Conservation (phyloP, 1,140 invertebrate species). For the Listronotus oregonensis region DNA sequence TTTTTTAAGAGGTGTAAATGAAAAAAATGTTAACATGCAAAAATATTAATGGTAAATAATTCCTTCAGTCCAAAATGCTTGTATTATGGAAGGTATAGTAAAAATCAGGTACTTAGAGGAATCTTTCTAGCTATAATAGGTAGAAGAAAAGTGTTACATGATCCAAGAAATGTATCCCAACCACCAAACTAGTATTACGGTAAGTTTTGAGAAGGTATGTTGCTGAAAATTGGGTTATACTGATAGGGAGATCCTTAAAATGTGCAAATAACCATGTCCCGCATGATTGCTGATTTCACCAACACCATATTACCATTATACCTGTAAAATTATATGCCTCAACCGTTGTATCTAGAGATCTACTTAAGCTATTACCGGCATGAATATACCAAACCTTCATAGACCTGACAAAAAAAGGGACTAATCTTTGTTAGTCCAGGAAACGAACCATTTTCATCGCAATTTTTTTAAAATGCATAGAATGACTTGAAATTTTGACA, state of each 20-base stretch:
- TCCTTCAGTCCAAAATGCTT: too few species aligned
- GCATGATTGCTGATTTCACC: background rate
- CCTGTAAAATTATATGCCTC: constrained; percentile 12
- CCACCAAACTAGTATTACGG: constrained; percentile 3
- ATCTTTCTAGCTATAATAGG: background rate
- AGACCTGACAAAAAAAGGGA: too few species aligned
- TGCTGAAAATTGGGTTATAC: background rate
- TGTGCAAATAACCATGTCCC: constrained; percentile 14
- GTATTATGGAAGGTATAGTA: background rate
- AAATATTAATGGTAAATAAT: too few species aligned
- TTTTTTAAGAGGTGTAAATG: too few species aligned
- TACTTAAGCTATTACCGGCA: background rate
- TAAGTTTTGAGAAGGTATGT: background rate
- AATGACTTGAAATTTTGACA: too few species aligned
- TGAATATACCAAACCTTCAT: too few species aligned
- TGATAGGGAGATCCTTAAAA: background rate
- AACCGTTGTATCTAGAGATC: background rate
- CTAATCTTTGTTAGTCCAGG: too few species aligned
- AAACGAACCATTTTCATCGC: too few species aligned
- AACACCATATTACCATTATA: constrained; percentile 14
- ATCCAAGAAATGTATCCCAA: constrained; percentile 10
- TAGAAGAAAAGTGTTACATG: background rate
- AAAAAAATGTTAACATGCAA: too few species aligned
- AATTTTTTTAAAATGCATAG: too few species aligned
- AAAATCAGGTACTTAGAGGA: background rate